Conservation (phyloP, 2,113 vertebrate genomes). For the Microtus oregoni region DNA sequence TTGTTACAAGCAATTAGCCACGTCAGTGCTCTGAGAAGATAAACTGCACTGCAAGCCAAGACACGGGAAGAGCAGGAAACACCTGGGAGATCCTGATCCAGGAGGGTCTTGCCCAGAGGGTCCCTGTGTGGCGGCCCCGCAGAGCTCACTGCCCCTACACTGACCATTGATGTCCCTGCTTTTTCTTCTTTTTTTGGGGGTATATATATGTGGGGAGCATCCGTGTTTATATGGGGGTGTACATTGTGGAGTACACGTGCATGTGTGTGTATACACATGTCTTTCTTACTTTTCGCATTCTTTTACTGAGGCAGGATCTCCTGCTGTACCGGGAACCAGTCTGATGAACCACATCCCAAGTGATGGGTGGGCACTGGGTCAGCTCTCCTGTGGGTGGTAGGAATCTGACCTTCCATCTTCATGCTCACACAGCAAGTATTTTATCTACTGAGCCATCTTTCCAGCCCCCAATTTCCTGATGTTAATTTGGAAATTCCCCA, state of each 20-base stretch:
- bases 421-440: neutral
- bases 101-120: neutral
- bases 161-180: neutral
- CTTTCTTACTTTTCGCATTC: neutral
- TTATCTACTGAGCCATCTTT: neutral
- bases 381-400: neutral
- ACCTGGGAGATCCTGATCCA: neutral
- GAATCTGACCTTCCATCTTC: too few relatives aligned
- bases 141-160: neutral
- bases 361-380: neutral
- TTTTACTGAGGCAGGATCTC: neutral
- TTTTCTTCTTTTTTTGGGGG: neutral
- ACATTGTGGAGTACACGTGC: neutral
- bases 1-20: conserved; percentile 80
- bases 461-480: neutral
- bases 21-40: conserved; percentile 70
- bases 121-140: rapidly evolving
- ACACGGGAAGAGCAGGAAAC: neutral
- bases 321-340: rapidly evolving
- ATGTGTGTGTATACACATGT: neutral
- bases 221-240: neutral
- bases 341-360: neutral
- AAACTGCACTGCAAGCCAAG: neutral
- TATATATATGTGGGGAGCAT: too few relatives aligned
- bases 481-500: neutral